Evolutionary conservation across 1,140 invertebrate genomes (phyloP).

Genomic region (Metaphire vulgaris): DNA sequence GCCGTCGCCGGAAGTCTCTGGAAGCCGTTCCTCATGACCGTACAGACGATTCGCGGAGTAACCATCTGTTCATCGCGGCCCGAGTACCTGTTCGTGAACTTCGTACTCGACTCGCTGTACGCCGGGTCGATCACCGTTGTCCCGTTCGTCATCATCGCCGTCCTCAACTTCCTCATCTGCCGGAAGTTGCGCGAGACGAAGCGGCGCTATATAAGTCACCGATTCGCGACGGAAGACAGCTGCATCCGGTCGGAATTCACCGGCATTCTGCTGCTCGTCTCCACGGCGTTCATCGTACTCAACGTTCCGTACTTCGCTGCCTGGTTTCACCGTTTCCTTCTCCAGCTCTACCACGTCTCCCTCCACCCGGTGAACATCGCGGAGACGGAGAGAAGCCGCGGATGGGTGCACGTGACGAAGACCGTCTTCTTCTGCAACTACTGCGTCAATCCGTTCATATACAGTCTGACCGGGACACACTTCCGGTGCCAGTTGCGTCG

Average conservation of each 20-base stretch:
- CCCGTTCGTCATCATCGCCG: conserved; percentile 39
- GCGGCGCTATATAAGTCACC: neutral
- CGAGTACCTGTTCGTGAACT: conserved; percentile 33
- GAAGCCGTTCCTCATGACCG: conserved; percentile 19
- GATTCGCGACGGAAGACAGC: conserved; percentile 30
- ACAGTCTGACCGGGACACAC: conserved; percentile 38
- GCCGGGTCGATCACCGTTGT: conserved; percentile 40
- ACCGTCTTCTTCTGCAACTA: conserved; percentile 42
- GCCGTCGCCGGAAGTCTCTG: conserved; percentile 7
- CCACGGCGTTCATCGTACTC: conserved; percentile 37
- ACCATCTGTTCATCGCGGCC: conserved; percentile 30
- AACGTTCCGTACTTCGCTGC: conserved; percentile 39
- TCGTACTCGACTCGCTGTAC: conserved; percentile 41
- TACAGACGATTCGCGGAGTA: neutral
- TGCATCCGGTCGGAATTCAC: conserved; percentile 39
- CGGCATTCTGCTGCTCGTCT: conserved; percentile 37
- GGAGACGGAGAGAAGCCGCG: neutral
- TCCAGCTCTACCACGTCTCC: conserved; percentile 15
- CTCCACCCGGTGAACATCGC: neutral
- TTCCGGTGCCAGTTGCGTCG: conserved; percentile 31
- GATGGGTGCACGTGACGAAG: conserved; percentile 34
- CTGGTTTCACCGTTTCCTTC: conserved; percentile 36
- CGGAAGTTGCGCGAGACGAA: conserved; percentile 31
- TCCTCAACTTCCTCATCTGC: conserved; percentile 40
- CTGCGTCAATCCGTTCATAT: conserved; percentile 42